Base-by-base conservation (phyloP, 2,888 invertebrate species). In the Heliconius ismenius region DNA sequence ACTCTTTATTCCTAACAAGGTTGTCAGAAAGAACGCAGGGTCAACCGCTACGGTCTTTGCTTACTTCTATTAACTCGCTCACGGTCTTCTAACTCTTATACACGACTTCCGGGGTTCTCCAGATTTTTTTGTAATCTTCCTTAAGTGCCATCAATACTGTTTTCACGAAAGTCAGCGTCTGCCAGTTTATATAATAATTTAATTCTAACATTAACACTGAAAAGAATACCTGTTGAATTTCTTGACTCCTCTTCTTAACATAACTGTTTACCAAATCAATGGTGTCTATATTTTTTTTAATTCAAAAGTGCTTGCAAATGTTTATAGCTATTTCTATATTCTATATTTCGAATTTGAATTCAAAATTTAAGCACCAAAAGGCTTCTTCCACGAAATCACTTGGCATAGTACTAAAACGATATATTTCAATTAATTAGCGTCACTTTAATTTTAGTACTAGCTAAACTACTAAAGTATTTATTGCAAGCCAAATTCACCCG, bases 391-490 rank as follows among this genome's bases (percentile, higher is more conserved):
- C 63, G 9, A 32, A 64, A 21, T 18, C 64, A 64, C 32, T 64
- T 67, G 24, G 32, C 49, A 58, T 3, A n/a, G 0, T 24, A 24
- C 39, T 62, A 54, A 32, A 63, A 63, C 26, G 4, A 36, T 63
- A 69, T 64, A 76, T 62, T 63, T 67, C 15, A 75, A 75, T 76
- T 76, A 76, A 76, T 76, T 73, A 72, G 43, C 60, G 58, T 21
- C 28, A 74, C 65, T 73, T 65, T 73, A 62, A 75, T 74, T 77
- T 79, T 70, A 77, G 67, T 67, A 67, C 72, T 10, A 58, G 72
- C 58, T 79, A 76, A 80, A 78, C 78, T 77, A 80, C 75, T 79
- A 74, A 77, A 76, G 76, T 80, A 80, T 80, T 80, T 80, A 80
- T 78, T 74, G 67, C 77, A 75, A 76, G 79, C 79, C 77, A 80